Evolutionary conservation across 2,888 invertebrate genomes (phyloP).

Genomic region (Deilephila elpenor): DNA sequence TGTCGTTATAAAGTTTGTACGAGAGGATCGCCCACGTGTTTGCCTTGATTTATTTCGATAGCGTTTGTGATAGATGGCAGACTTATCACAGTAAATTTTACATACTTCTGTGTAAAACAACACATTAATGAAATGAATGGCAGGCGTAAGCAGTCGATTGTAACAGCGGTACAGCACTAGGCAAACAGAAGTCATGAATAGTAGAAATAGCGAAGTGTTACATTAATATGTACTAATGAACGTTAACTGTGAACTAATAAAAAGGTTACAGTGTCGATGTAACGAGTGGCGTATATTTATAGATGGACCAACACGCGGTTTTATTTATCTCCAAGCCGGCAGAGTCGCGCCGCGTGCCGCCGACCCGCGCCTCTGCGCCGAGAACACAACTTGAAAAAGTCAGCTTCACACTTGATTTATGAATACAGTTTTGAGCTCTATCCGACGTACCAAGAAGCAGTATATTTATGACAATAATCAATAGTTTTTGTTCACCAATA

Average conservation of each 20-base stretch:
- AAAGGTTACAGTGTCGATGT: conserved; percentile 68
- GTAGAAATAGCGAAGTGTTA: conserved; percentile 34
- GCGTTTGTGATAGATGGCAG: conserved; percentile 31
- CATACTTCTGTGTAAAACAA: not conserved
- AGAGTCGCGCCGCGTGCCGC: conserved; percentile 22
- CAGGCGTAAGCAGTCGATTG: not conserved
- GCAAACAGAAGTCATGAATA: conserved; percentile 31
- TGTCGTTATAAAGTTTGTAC: conserved; percentile 19
- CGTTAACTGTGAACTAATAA: conserved; percentile 57
- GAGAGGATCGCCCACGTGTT: conserved; percentile 9
- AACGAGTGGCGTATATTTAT: conserved; percentile 69
- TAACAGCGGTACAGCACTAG: not conserved
- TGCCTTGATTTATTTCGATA: conserved; percentile 16
- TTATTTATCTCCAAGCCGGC: conserved; percentile 60
- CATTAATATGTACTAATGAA: conserved; percentile 21
- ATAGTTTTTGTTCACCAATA: conserved; percentile 15
- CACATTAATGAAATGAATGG: not conserved
- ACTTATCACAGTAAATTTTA: conserved; percentile 22
- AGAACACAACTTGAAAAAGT: conserved; percentile 16
- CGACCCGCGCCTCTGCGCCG: conserved; percentile 13
- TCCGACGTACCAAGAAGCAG: not conserved
- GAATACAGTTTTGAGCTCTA: conserved; percentile 19
- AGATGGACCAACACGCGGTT: conserved; percentile 75
- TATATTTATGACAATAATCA: not conserved
- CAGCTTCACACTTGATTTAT: conserved; percentile 23